A percentile compares a stretch with the other conserved stretches of the same genome.
Evolutionary conservation across 2,797 vertebrate genomes (phyloP).

Genomic region (Streptopelia turtur): DNA sequence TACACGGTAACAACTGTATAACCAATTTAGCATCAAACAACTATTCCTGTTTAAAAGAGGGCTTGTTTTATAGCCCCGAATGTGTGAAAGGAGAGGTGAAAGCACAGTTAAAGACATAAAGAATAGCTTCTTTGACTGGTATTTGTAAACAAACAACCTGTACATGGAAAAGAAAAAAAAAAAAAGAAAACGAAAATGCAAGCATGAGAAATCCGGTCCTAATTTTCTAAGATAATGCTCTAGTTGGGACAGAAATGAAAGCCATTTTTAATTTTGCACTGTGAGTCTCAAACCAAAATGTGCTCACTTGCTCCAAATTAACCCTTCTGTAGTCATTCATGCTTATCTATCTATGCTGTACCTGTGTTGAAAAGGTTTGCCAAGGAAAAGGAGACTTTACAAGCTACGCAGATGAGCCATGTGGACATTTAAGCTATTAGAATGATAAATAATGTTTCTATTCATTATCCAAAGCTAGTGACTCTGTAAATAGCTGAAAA

Average conservation of each 20-base stretch:
- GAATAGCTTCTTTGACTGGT: neutral
- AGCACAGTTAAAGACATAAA: neutral
- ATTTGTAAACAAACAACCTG: neutral
- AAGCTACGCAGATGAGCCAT: neutral
- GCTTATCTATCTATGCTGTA: neutral
- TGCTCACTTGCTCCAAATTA: neutral
- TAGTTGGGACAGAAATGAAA: neutral
- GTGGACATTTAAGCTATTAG: neutral
- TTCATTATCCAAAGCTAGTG: neutral
- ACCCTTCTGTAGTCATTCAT: neutral
- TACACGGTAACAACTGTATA: neutral
- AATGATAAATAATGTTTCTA: neutral
- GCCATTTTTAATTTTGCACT: neutral
- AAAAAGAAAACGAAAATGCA: neutral
- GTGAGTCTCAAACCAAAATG: neutral
- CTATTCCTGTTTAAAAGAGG: neutral
- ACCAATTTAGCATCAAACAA: neutral
- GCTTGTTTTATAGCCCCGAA: neutral
- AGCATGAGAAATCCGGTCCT: neutral
- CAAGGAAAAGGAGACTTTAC: neutral
- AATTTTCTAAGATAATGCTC: neutral
- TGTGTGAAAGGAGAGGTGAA: neutral
- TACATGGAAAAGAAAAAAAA: rapidly evolving
- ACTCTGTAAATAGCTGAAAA: neutral
- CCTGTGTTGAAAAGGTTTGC: neutral